Conservation (phyloP, 2,888 invertebrate species). For the Liposcelis brunnea region DNA sequence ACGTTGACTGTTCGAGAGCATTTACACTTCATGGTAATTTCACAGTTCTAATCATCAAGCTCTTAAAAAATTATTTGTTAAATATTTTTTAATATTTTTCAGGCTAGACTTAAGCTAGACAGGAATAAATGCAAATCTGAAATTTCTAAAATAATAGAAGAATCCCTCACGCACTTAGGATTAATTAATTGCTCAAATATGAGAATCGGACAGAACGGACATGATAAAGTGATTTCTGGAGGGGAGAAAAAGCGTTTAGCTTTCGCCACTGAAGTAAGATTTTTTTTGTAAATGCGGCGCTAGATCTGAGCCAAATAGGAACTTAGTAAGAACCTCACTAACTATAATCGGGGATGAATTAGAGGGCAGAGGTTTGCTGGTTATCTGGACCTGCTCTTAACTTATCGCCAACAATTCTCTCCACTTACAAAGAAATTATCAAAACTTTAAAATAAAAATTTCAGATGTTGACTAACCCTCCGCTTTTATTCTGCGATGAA, state of each 20-base stretch:
- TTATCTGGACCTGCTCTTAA: too few relatives aligned
- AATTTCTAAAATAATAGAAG: slow-evolving; percentile 46
- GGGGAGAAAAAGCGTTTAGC: slow-evolving; percentile 86
- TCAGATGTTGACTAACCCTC: slow-evolving; percentile 73
- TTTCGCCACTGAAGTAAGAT: slow-evolving; percentile 75
- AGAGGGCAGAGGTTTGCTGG: too few relatives aligned
- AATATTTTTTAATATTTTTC: too few relatives aligned
- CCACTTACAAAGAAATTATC: too few relatives aligned
- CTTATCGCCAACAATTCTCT: too few relatives aligned
- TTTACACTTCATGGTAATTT: slow-evolving; percentile 62
- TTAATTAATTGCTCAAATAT: slow-evolving; percentile 51
- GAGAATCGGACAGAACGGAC: slow-evolving; percentile 58
- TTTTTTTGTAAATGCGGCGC: too few relatives aligned
- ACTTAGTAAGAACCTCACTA: too few relatives aligned
- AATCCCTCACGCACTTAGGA: slow-evolving; percentile 53
- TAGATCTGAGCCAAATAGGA: too few relatives aligned
- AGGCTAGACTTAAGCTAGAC: slow-evolving; percentile 70
- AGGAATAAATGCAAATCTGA: slow-evolving; percentile 40
- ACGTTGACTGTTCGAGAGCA: slow-evolving; percentile 76
- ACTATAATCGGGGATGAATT: too few relatives aligned
- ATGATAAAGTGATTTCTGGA: slow-evolving; percentile 65
- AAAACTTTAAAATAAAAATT: too few relatives aligned
- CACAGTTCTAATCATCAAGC: too few relatives aligned
- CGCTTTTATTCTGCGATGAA: slow-evolving; percentile 86
- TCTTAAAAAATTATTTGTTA: too few relatives aligned